Percentiles rank a stretch among this genome's conserved stretches.
These are phyloP conservation scores for Lutraria rhynchaena DNA, from an alignment of 1,140 invertebrate genomes.

Conservation along the genomic window DNA sequence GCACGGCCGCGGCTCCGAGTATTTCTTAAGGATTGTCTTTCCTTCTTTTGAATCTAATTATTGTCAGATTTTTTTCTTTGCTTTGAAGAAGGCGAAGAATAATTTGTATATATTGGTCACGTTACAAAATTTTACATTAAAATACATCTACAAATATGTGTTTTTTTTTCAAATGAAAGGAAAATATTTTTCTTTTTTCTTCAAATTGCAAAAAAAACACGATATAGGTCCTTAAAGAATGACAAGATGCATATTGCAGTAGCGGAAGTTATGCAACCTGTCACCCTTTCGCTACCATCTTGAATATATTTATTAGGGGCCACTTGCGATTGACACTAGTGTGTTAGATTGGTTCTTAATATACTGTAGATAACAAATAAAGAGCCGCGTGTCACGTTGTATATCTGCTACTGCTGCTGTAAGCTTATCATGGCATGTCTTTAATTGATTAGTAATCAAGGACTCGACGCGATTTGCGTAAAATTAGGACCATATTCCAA, in stretches of 20 bases:
- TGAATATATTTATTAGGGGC: conserved; percentile 8
- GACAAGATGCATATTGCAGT: background rate
- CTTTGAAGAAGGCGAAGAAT: too few relatives aligned
- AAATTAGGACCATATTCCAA: background rate
- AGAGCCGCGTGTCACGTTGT: background rate
- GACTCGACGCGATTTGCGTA: conserved; percentile 15
- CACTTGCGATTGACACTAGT: background rate
- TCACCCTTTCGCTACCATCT: conserved; percentile 6
- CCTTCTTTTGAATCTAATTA: too few relatives aligned
- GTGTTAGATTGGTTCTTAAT: conserved; percentile 17
- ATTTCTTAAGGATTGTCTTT: too few relatives aligned
- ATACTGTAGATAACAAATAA: background rate
- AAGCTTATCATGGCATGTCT: background rate
- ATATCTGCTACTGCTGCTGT: conserved; percentile 22
- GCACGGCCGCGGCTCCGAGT: too few relatives aligned
- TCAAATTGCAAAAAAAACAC: too few relatives aligned
- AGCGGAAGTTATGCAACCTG: conserved; percentile 46
- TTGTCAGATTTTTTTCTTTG: too few relatives aligned
- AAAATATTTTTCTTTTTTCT: too few relatives aligned
- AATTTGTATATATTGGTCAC: too few relatives aligned
- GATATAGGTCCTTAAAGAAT: too few relatives aligned
- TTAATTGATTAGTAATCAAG: conserved; percentile 3
- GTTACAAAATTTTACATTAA: too few relatives aligned
- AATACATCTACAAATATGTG: background rate
- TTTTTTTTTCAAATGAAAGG: too few relatives aligned